Conservation (phyloP, 2,888 invertebrate species). For the Odontomyia ornata region DNA sequence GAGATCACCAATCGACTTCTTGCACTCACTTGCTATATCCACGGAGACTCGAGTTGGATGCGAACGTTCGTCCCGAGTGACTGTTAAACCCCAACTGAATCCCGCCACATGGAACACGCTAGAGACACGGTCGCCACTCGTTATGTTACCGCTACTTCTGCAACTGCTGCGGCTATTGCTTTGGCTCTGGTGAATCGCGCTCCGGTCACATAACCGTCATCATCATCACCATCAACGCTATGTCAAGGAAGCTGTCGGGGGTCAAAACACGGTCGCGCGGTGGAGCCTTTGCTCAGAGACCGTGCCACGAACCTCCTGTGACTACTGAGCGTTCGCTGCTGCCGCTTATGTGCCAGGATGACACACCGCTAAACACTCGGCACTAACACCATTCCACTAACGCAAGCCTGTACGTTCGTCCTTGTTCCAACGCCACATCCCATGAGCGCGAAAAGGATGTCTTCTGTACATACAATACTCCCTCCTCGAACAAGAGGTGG, state of each 20-base stretch:
- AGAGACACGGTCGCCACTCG: constrained; percentile 50
- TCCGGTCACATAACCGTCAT: constrained; percentile 42
- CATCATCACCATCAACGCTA: constrained; percentile 36
- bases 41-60: constrained; percentile 47
- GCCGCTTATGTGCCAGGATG: constrained; percentile 32
- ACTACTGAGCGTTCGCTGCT: constrained; percentile 32
- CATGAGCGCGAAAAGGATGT: constrained; percentile 30
- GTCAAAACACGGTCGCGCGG: constrained; percentile 40
- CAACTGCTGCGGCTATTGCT: constrained; percentile 29
- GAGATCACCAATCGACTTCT: constrained; percentile 25
- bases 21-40: constrained; percentile 28
- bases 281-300: constrained; percentile 44
- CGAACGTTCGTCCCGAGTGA: constrained; percentile 64
- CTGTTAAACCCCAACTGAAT: constrained; percentile 67
- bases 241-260: constrained; percentile 26
- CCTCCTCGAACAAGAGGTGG: constrained; percentile 20
- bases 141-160: constrained; percentile 40
- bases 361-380: constrained; percentile 23
- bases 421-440: constrained; percentile 19
- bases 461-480: constrained; percentile 26
- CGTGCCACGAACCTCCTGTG: constrained; percentile 49
- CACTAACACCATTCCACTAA: neutral
- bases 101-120: constrained; percentile 60
- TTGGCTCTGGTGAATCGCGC: constrained; percentile 42
- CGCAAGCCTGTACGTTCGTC: no score